phyloP scores from a whole-genome alignment of 23 tunicate species.

The Ascidia mentula region DNA sequence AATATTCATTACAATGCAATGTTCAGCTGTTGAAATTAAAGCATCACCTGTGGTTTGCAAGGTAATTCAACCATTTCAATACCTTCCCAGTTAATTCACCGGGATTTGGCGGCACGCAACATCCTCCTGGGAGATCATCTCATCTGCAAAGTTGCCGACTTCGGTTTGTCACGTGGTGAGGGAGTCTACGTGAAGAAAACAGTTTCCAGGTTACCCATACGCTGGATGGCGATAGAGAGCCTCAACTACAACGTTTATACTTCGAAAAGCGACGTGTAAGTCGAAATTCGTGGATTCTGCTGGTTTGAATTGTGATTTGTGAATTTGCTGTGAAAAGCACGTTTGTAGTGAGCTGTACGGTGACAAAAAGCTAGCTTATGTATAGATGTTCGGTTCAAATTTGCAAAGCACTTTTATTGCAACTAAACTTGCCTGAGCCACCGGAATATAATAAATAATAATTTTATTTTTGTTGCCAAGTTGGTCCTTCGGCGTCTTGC shows the following conservation, averaged over 20 bases:
- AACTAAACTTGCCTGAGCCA: too few relatives aligned
- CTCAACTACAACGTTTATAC: slow-evolving; percentile 92
- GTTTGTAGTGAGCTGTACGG: background rate
- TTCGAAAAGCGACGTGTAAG: slow-evolving; percentile 94
- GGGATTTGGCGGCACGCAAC: slow-evolving; percentile 91
- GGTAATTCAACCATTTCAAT: too few relatives aligned
- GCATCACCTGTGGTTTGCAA: too few relatives aligned
- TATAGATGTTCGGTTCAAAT: background rate
- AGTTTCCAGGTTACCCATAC: slow-evolving; percentile 76
- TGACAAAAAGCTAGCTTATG: background rate
- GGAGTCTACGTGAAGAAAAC: slow-evolving; percentile 91
- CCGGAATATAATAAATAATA: background rate
- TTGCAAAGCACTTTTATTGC: too few relatives aligned
- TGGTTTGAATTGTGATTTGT: background rate
- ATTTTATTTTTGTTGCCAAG: slow-evolving; percentile 15
- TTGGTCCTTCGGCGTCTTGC: slow-evolving; percentile 83
- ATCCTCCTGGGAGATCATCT: slow-evolving; percentile 62
- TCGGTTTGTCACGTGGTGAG: slow-evolving; percentile 92
- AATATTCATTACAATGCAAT: too few relatives aligned
- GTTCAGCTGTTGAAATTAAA: too few relatives aligned
- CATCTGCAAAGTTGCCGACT: slow-evolving; percentile 85
- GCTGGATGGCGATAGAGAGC: slow-evolving; percentile 99
- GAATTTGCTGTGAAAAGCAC: background rate
- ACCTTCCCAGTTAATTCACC: slow-evolving; percentile 71
- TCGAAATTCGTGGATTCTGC: background rate